phyloP scores from a whole-genome alignment of 2,113 vertebrate species.

The Datnioides undecimradiatus region DNA sequence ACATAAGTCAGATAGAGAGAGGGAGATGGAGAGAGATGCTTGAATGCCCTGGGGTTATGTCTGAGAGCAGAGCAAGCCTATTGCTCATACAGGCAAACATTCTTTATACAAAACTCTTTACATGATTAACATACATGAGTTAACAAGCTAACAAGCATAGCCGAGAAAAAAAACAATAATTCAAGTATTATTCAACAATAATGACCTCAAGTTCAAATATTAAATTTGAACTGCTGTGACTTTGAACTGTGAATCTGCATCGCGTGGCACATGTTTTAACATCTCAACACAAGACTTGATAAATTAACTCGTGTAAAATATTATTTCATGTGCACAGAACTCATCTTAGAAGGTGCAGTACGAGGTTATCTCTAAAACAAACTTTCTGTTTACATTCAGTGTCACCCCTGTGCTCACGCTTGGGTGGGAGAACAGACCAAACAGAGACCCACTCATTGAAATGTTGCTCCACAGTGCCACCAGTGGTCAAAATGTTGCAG shows the following conservation, averaged over 20 bases:
- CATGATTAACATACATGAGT: slow-evolving; percentile 32
- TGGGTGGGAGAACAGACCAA: background rate
- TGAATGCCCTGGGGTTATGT: slow-evolving; percentile 64
- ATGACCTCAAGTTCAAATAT: background rate
- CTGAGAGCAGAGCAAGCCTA: slow-evolving; percentile 57
- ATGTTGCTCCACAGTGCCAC: background rate
- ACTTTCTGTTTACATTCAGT: background rate
- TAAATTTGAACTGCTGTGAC: background rate
- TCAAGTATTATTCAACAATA: background rate
- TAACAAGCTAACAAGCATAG: slow-evolving; percentile 10
- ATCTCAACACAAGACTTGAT: background rate
- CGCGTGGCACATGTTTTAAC: background rate
- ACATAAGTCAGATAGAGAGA: slow-evolving; percentile 42
- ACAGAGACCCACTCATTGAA: background rate
- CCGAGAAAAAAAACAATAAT: background rate
- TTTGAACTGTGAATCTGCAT: background rate
- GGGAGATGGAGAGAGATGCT: slow-evolving; percentile 26
- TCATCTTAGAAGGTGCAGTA: background rate
- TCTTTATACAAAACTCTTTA: slow-evolving; percentile 63
- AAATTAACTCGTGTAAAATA: no score
- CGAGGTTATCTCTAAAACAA: background rate
- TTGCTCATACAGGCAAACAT: slow-evolving; percentile 58
- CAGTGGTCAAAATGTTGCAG: background rate
- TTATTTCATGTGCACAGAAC: background rate
- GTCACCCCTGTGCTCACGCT: background rate